Evolutionary conservation across 2,113 vertebrate species (phyloP).

Genomic region (Phrynocephalus versicolor): DNA sequence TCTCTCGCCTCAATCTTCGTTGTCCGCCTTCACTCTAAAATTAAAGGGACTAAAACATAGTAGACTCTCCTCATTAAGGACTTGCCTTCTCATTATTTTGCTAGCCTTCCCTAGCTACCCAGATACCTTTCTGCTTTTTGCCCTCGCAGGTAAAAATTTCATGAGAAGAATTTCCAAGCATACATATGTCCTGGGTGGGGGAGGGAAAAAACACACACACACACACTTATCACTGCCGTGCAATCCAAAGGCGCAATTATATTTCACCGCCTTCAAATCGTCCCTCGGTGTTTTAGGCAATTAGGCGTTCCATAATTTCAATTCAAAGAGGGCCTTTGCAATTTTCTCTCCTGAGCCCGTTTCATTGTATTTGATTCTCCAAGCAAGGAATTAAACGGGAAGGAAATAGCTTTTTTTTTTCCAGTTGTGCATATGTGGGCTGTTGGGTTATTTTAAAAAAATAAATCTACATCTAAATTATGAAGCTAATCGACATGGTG

Average conservation of each 20-base stretch:
- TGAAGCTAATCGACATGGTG: background rate
- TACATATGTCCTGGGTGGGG: conserved; percentile 50
- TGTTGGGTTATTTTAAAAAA: conserved; percentile 11
- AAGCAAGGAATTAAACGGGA: background rate
- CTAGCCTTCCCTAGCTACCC: background rate
- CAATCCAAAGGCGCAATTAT: conserved; percentile 67
- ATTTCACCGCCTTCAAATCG: conserved; percentile 65
- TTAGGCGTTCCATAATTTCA: conserved; percentile 65
- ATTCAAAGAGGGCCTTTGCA: conserved; percentile 65
- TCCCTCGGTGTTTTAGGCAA: conserved; percentile 69
- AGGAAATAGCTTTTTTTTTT: background rate
- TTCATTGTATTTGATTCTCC: conserved; percentile 35
- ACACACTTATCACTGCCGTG: conserved; percentile 61
- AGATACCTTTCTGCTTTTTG: too few species aligned
- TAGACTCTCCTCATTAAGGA: too few species aligned
- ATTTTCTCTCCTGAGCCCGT: conserved; percentile 40
- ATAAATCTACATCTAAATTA: conserved; percentile 39
- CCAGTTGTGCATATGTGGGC: too few species aligned
- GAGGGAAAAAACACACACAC: conserved; percentile 39
- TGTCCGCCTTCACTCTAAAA: too few species aligned
- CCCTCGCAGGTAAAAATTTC: conserved; percentile 12
- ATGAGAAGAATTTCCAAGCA: conserved; percentile 55
- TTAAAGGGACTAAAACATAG: too few species aligned
- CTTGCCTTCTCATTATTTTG: too few species aligned
- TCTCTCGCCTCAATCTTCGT: too few species aligned